Evolutionary conservation across 2,888 invertebrate species (phyloP), one percentile per base, ranked within the genome.

Genomic region (Pardosa pseudoannulata): DNA sequence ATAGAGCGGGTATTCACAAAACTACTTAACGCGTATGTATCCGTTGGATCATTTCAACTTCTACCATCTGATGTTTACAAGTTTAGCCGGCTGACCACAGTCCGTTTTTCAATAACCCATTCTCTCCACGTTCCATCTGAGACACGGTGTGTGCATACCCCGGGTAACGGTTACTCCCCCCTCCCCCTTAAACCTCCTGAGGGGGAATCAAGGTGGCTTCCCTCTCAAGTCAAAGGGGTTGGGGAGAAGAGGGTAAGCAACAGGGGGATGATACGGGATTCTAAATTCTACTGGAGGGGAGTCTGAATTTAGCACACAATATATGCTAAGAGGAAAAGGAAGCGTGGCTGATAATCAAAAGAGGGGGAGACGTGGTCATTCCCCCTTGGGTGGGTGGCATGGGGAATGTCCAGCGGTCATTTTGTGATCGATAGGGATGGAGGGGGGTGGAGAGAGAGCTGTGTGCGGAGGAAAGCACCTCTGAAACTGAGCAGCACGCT

Each of bases 331-430:
- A 23, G 7, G 23, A 23, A 56, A 56, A 56, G 13, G 1, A 23
- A 23, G 56, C 56, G 56, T 19, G 56, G 56, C 5, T 3, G 36
- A 56, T 56, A 56, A 56, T 56, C 23, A 56, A 56, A 56, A 11
- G 3, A 23, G 23, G 46, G n/a, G n/a, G n/a, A 56, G 23, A 23
- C 19, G 56, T 23, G 56, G 56, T 56, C 56, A 56, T 56, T n/a
- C 56, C 56, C 56, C 56, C 23, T 23, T 56, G 6, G 6, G 41
- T 13, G n/a, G 46, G 56, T 56, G 56, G 56, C 23, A 23, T 56
- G 56, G 56, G 56, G 56, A 56, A 56, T 56, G 56, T 56, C 56
- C 56, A 56, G 56, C 56, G 56, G 56, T 56, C 56, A 56, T 56
- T 56, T 56, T 56, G 56, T 56, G 56, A 56, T 56, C 56, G 56